Percentiles rank a stretch among this genome's conserved stretches.
These are phyloP conservation scores for Diachasma alloeum DNA, from an alignment of 1,140 invertebrate species.

Conservation along the genomic window DNA sequence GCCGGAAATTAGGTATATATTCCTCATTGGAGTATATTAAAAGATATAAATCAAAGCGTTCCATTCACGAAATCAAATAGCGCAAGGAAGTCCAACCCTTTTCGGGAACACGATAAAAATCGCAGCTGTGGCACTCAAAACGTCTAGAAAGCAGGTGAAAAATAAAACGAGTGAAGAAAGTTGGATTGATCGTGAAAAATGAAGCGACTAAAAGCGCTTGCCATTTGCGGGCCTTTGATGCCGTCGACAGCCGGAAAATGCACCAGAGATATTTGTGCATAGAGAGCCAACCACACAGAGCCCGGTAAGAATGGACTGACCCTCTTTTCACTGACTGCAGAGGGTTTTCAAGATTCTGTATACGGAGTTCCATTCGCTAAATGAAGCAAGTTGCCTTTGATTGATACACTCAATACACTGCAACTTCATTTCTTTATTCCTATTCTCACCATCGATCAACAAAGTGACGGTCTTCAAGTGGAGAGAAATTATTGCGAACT, in stretches of 20 bases:
- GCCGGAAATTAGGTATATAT: too few relatives aligned
- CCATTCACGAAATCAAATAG: too few relatives aligned
- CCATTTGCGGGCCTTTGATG: conserved; percentile 4
- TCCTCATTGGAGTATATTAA: too few relatives aligned
- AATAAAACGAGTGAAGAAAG: not conserved
- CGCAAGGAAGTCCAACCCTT: too few relatives aligned
- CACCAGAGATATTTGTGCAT: conserved; percentile 1
- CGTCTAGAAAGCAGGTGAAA: not conserved
- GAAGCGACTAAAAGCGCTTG: not conserved
- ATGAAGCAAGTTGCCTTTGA: not conserved
- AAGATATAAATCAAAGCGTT: too few relatives aligned
- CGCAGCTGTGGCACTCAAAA: too few relatives aligned
- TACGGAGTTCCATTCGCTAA: not conserved
- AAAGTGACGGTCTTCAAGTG: too few relatives aligned
- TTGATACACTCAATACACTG: not conserved
- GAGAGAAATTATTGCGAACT: too few relatives aligned
- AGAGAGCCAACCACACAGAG: not conserved
- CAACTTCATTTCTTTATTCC: not conserved
- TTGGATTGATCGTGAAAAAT: not conserved
- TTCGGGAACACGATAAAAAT: too few relatives aligned
- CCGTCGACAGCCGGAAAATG: not conserved
- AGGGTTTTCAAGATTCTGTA: not conserved
- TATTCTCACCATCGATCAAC: not conserved
- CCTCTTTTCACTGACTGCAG: not conserved
- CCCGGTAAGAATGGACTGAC: not conserved